Conservation (phyloP, 2,113 vertebrate genomes). For the Carassius carassius region DNA sequence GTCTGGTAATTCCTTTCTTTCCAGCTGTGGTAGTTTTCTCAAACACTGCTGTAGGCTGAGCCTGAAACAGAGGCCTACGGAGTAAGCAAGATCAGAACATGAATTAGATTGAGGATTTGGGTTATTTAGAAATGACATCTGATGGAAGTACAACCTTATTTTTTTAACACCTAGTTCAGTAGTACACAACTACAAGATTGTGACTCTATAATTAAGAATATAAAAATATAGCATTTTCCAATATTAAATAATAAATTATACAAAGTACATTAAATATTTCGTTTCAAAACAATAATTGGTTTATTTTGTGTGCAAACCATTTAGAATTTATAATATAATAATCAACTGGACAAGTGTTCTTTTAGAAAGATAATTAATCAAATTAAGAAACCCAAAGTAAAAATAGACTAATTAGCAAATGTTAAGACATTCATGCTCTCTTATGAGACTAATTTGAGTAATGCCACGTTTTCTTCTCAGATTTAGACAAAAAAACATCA, state of each 20-base stretch:
- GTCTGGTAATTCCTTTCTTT: conserved; percentile 46
- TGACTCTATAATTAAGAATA: background rate
- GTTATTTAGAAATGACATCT: background rate
- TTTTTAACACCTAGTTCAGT: background rate
- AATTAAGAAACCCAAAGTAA: conserved; percentile 47
- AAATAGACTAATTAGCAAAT: conserved; percentile 52
- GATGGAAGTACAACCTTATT: background rate
- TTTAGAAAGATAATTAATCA: conserved; percentile 49
- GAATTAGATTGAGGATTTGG: background rate
- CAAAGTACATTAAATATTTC: background rate
- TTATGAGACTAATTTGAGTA: conserved; percentile 59
- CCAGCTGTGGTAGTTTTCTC: conserved; percentile 32
- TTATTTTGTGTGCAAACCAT: background rate
- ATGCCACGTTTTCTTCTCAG: conserved; percentile 45
- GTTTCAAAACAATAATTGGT: background rate
- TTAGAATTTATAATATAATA: background rate
- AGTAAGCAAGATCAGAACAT: background rate
- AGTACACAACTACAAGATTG: background rate
- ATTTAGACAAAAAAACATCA: conserved; percentile 49
- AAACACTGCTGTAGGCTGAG: background rate
- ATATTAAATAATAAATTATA: background rate
- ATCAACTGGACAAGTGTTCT: conserved; percentile 38
- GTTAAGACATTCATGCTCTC: conserved; percentile 50
- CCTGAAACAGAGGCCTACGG: conserved; percentile 8
- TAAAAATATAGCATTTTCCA: background rate